Evolutionary conservation across 2,888 invertebrate species (phyloP).

Genomic region (Xylota segnis): DNA sequence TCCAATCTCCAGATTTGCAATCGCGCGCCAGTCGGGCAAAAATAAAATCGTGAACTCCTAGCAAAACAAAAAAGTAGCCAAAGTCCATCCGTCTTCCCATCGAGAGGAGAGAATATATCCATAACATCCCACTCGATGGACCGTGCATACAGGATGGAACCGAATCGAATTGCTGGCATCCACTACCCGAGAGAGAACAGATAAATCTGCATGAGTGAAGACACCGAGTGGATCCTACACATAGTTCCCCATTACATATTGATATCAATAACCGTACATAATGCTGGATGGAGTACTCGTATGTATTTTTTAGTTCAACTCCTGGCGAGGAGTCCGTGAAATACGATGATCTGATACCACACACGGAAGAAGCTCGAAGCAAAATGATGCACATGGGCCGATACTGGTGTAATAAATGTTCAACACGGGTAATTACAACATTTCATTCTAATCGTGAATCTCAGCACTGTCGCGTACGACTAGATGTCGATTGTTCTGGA

Average conservation of each 20-base stretch:
- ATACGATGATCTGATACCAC: slow-evolving; percentile 76
- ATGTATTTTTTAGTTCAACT: slow-evolving; percentile 27
- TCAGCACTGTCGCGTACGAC: slow-evolving; percentile 70
- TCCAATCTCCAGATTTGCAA: slow-evolving; percentile 42
- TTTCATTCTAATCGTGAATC: slow-evolving; percentile 76
- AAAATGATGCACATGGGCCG: slow-evolving; percentile 72
- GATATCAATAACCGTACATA: slow-evolving; percentile 76
- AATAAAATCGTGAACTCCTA: slow-evolving; percentile 49
- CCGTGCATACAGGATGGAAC: slow-evolving; percentile 27
- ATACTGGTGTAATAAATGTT: slow-evolving; percentile 75
- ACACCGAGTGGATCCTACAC: slow-evolving; percentile 67
- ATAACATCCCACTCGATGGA: slow-evolving; percentile 60
- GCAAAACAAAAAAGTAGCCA: slow-evolving; percentile 42
- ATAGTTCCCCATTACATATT: slow-evolving; percentile 54
- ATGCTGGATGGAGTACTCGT: slow-evolving; percentile 55
- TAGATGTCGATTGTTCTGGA: slow-evolving; percentile 63
- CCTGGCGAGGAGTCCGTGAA: slow-evolving; percentile 11
- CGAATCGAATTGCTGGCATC: slow-evolving; percentile 56
- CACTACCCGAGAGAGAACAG: slow-evolving; percentile 22
- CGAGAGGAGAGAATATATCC: slow-evolving; percentile 1
- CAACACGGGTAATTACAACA: slow-evolving; percentile 76
- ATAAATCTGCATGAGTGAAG: slow-evolving; percentile 71
- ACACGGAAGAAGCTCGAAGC: slow-evolving; percentile 74
- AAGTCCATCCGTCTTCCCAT: slow-evolving; percentile 56
- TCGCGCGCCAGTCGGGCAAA: not conserved